Conservation (phyloP, 2,888 invertebrate species). For the Cryptops parisi region DNA sequence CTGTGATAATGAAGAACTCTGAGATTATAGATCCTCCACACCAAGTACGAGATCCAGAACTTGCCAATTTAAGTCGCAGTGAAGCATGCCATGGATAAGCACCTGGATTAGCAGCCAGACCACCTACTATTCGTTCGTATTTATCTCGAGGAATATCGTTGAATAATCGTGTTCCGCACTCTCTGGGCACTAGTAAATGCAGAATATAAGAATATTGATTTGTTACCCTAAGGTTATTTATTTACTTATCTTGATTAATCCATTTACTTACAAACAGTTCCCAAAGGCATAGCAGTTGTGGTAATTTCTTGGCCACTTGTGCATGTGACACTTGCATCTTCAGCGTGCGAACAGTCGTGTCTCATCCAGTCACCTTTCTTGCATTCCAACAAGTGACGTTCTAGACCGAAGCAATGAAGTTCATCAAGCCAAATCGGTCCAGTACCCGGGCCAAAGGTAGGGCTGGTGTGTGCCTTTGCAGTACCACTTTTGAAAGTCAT, state of each 20-base stretch:
- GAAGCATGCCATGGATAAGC: conserved; percentile 64
- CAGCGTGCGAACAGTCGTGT: conserved; percentile 54
- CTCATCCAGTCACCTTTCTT: conserved; percentile 50
- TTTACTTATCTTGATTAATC: too few relatives aligned
- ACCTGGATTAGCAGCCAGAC: conserved; percentile 45
- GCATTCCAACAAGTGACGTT: conserved; percentile 42
- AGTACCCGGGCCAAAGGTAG: conserved; percentile 37
- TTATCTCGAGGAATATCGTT: background rate
- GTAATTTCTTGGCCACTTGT: background rate
- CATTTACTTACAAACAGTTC: too few relatives aligned
- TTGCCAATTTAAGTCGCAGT: conserved; percentile 43
- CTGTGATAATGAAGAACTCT: conserved; percentile 48
- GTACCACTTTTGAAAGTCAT: too few relatives aligned
- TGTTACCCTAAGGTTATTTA: too few relatives aligned
- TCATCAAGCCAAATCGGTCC: conserved; percentile 60
- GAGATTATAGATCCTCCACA: conserved; percentile 58
- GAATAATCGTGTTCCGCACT: background rate
- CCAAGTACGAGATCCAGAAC: conserved; percentile 41
- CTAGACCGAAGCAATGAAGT: conserved; percentile 49
- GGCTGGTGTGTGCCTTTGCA: conserved; percentile 24
- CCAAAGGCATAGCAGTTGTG: too few relatives aligned
- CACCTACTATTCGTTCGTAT: conserved; percentile 50
- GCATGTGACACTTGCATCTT: conserved; percentile 50
- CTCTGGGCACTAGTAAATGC: background rate
- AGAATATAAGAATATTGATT: too few relatives aligned